Evolutionary conservation across 2,888 invertebrate species (phyloP).

Genomic region (Eustalomyia histrio): DNA sequence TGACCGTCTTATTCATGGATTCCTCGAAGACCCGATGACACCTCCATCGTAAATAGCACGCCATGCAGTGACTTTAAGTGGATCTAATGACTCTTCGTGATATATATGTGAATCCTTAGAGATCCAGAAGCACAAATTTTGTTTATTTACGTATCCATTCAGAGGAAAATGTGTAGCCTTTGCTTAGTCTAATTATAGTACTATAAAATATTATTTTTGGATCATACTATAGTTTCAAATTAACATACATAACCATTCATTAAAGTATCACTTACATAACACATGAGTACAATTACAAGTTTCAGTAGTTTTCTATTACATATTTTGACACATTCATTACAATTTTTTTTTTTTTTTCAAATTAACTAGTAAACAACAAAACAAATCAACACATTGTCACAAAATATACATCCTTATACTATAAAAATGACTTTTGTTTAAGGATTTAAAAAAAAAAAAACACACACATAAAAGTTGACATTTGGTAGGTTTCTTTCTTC

Average conservation of each 20-base stretch:
- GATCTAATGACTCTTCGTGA: too few relatives aligned
- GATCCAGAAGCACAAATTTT: too few relatives aligned
- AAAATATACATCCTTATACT: neutral
- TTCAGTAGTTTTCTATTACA: constrained; percentile 24
- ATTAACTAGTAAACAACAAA: neutral
- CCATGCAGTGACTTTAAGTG: too few relatives aligned
- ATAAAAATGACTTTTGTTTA: constrained; percentile 23
- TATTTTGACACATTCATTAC: constrained; percentile 51
- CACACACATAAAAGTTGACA: constrained; percentile 25
- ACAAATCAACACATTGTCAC: constrained; percentile 10
- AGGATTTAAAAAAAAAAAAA: constrained; percentile 9
- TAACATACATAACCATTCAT: constrained; percentile 20
- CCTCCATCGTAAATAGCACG: too few relatives aligned
- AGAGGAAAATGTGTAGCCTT: too few relatives aligned
- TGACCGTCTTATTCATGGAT: too few relatives aligned
- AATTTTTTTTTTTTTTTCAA: constrained; percentile 22
- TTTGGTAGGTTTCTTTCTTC: constrained; percentile 57
- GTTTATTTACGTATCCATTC: too few relatives aligned
- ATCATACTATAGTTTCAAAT: constrained; percentile 31
- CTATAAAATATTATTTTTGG: neutral
- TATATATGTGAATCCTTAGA: too few relatives aligned
- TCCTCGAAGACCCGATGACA: too few relatives aligned
- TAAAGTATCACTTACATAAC: constrained; percentile 34
- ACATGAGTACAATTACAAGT: neutral
- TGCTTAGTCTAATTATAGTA: too few relatives aligned